phyloP scores from a whole-genome alignment of 2,113 vertebrate species.

The Morone chrysops region DNA sequence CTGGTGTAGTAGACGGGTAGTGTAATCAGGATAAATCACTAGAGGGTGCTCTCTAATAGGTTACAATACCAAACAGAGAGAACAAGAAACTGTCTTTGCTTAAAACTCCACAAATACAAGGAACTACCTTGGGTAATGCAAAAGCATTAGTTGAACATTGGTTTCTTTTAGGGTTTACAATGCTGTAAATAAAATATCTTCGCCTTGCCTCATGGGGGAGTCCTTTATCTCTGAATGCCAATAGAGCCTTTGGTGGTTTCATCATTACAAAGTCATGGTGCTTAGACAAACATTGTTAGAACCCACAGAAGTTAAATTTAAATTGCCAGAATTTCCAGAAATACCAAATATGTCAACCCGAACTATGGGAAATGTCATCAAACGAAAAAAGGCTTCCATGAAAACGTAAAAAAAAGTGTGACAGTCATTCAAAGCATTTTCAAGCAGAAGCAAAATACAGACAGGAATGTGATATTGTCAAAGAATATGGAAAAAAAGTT shows the following conservation, averaged over 20 bases:
- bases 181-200: not conserved
- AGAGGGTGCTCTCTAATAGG: conserved; percentile 63
- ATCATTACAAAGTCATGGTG: conserved; percentile 2
- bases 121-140: not conserved
- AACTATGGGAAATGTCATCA: not conserved
- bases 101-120: not conserved
- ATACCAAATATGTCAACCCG: conserved; percentile 19
- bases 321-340: conserved; percentile 14
- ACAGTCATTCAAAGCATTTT: not conserved
- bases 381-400: conserved; percentile 3
- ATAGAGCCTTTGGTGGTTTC: not conserved
- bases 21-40: conserved; percentile 40
- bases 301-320: conserved; percentile 14
- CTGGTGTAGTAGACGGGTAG: not conserved
- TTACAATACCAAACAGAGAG: not conserved
- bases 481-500: not conserved
- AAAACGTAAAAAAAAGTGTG: not conserved
- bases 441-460: conserved; percentile 1
- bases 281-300: not conserved
- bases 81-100: not conserved
- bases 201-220: not conserved
- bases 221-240: not conserved
- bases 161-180: not conserved
- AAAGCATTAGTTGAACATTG: not conserved
- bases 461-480: not conserved